Base-by-base conservation (phyloP, 1,140 invertebrate species). In the Caerostris darwini region DNA sequence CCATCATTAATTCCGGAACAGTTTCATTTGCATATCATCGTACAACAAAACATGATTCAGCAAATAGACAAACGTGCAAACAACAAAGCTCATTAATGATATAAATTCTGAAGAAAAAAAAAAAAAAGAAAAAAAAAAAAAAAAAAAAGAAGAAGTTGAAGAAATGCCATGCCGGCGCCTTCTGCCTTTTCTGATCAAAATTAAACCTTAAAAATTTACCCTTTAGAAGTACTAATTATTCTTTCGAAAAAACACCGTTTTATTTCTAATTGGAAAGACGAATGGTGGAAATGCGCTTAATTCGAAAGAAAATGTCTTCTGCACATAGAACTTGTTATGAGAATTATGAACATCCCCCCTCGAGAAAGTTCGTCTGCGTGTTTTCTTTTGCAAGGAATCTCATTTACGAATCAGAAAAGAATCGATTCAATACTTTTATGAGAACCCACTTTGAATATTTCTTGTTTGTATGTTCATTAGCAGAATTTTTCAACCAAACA, bases 61-160 rank as follows among this genome's bases (percentile, higher is more conserved):
- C 71, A 5, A 77, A 77, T 50, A 50, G 34, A 77, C 71, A 77
- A 77, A 53, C 71, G 34, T 5, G 34, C 71, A 50, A 77, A 77
- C 71, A 77, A 77, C 71, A 77, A 50, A 77, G 10, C 71, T 77
- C 71, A 77, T 77, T 77, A 77, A 77, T 77, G 71, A 77, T 12
- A 50, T 77, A 77, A 77, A 19, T 77, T 77, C 71, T 4, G 53
- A 77, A 77, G 8, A 12, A 53, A 77, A 53, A 34, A 34, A 34
- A 34, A 34, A 34, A 53, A 71, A 71, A 77, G 34, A 34, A 34
- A 8, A n/a, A n/a, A n/a, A n/a, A n/a, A n/a, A n/a, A n/a, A n/a
- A n/a, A n/a, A n/a, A n/a, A n/a, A n/a, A n/a, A n/a, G n/a, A n/a
- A 77, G 34, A 53, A 53, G 19, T 77, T 77, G 34, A 34, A 34